Evolutionary conservation across 2,797 vertebrate genomes (phyloP), one percentile per base, ranked within the genome.

Genomic region (Crotalus adamanteus): DNA sequence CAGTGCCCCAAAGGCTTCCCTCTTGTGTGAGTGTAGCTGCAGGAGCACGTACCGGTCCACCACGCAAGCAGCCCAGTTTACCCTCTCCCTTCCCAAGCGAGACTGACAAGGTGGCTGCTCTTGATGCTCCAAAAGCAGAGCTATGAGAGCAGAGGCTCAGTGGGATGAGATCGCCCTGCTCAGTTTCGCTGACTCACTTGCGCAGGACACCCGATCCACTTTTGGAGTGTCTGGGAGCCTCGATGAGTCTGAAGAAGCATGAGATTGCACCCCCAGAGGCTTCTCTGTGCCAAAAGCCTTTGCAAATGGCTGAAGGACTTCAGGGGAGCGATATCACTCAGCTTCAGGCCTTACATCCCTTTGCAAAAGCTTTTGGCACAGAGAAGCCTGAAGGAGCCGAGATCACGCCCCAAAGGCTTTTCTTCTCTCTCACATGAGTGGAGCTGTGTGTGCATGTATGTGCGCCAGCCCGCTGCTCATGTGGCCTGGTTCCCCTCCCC

Each of bases 31-130:
- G n/a, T 69, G 65, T 26, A 69, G n/a, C 14, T 69, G 65, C 7
- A n/a, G 5, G 31, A 1, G 0, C 31, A 6, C 0, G 0, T 14
- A 28, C 12, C 14, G 12, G 12, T 28, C 63, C 28, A 2, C 0
- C 14, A 4, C 4, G n/a, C 4, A 1, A 1, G 12, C 4, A 2
- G 12, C 28, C 61, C 1, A 4, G 28, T 65, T 65, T 53, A 53
- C 51, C 28, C 28, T n/a, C 28, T 13, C 12, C 26, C 61, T 28
- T 26, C 11, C 0, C 26, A 26, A 65, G 26, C 26, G 4, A 26
- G 25, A 26, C 3, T 53, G 51, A 53, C 60, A 28, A 4, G 9
- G 3, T 26, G 1, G 3, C 61, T 63, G 61, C 26, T 28, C 26
- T 3, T 8, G 9, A 63, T 28, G 3, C 11, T 63, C 25, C 9